A percentile compares a stretch with the other conserved stretches of the same genome.
phyloP scores from a whole-genome alignment of 2,888 invertebrate genomes.

The Rhaphigaster nebulosa region DNA sequence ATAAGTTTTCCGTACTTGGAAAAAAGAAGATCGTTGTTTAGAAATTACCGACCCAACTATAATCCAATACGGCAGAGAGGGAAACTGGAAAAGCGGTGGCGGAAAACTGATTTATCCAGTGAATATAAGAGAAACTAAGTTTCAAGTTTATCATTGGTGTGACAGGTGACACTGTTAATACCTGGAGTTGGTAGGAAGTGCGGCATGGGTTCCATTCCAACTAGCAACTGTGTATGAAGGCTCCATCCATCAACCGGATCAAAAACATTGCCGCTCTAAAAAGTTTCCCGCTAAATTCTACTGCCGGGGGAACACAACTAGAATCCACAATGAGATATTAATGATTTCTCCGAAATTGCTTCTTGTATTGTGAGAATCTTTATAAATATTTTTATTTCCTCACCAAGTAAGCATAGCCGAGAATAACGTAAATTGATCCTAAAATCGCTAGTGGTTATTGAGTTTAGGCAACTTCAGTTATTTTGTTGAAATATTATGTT shows the following conservation, averaged over 20 bases:
- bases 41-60: neutral
- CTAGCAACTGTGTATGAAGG: conserved; percentile 7
- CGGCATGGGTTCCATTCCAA: conserved; percentile 27
- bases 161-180: conserved; percentile 45
- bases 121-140: conserved; percentile 41
- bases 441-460: too few relatives aligned
- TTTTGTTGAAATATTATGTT: too few relatives aligned
- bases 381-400: too few relatives aligned
- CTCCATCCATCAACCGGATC: conserved; percentile 24
- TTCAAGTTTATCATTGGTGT: conserved; percentile 10
- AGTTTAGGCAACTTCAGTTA: too few relatives aligned
- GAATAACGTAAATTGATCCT: too few relatives aligned
- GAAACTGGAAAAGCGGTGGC: neutral
- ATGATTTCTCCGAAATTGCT: neutral
- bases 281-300: neutral
- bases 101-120: conserved; percentile 46
- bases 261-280: conserved; percentile 26
- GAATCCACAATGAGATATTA: neutral
- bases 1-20: neutral
- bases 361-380: neutral
- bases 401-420: too few relatives aligned
- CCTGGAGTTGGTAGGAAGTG: conserved; percentile 7
- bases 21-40: neutral
- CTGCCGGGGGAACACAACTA: neutral
- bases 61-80: neutral